Base-by-base conservation (phyloP, 2,113 vertebrate species). In the Micromys minutus region DNA sequence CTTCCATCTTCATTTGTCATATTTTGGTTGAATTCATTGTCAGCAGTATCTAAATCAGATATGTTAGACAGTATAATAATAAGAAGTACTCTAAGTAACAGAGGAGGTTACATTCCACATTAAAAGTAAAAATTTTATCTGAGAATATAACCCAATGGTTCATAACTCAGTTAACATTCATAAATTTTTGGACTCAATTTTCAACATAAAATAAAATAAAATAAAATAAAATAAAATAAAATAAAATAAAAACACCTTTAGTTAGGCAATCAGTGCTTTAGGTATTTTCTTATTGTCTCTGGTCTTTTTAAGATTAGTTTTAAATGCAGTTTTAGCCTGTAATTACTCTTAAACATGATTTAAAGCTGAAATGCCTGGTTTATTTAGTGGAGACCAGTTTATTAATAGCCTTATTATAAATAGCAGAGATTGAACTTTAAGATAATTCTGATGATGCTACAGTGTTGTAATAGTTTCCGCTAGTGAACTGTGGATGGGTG, bases 221-320 rank as follows among this genome's bases (percentile, higher is more conserved):
- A 65, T 47, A 34, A 21, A 85, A 10, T 36, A 63, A 50, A 67
- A 29, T 45, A 39, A 85, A 17, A 42, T 52, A 39, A 65, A 87
- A 47, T 72, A 97, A 91, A 97, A 96, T 87, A 93, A 80, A 63
- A 97, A 79, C 97, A 67, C 74, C 97, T 94, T 96, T 50, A 34
- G 42, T 97, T 92, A 97, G 83, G 67, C 69, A 67, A 71, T 57
- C 89, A 72, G 1, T 95, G 61, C 77, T 95, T 93, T 94, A 31
- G 24, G 1, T 90, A 63, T 94, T 92, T 97, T 95, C 59, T 88
- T 75, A 3, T 55, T 97, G 83, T 55, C 74, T 93, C 76, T 91
- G 67, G 17, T 86, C n/a, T 84, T 95, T 45, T 92, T 31, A 85
- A 97, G 67, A 93, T 92, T 39, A 91, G 88, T 67, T 61, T 50